A percentile compares a stretch with the other conserved stretches of the same genome.
Conservation (phyloP, 2,113 vertebrate genomes). For the Melanostigma gelatinosum region DNA sequence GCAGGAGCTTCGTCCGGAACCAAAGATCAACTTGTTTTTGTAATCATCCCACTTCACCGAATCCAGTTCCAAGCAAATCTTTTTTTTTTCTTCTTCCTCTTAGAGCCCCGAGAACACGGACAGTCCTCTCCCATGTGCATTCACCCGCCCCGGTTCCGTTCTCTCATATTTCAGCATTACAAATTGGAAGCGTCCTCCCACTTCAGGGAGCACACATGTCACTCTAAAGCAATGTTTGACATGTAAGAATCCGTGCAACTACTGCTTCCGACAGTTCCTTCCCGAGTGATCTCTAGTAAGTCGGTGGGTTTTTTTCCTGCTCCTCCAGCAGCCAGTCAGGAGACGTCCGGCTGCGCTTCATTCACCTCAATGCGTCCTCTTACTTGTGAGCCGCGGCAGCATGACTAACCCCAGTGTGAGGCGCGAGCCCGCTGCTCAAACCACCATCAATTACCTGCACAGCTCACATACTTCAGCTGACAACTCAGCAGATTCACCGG, state of each 20-base stretch:
- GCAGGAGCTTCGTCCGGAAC: slow-evolving; percentile 55
- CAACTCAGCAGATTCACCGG: neutral
- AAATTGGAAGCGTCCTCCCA: slow-evolving; percentile 78
- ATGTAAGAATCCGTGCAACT: slow-evolving; percentile 15
- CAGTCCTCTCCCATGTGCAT: slow-evolving; percentile 79
- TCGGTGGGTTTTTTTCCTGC: neutral
- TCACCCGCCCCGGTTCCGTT: slow-evolving; percentile 79
- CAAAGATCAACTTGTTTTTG: slow-evolving; percentile 67
- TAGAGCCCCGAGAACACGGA: slow-evolving; percentile 68
- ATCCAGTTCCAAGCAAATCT: slow-evolving; percentile 59
- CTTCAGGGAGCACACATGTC: slow-evolving; percentile 64
- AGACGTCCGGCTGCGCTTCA: slow-evolving; percentile 49
- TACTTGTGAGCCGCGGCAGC: slow-evolving; percentile 32
- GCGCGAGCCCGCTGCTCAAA: neutral
- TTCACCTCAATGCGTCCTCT: slow-evolving; percentile 53
- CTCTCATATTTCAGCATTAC: slow-evolving; percentile 84
- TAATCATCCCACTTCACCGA: slow-evolving; percentile 71
- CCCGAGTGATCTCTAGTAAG: slow-evolving; percentile 54
- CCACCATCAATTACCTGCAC: slow-evolving; percentile 27
- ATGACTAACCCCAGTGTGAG: slow-evolving; percentile 31
- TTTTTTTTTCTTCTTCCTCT: slow-evolving; percentile 24
- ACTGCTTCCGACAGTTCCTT: slow-evolving; percentile 27
- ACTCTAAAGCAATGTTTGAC: slow-evolving; percentile 52
- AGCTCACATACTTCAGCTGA: neutral
- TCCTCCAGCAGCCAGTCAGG: slow-evolving; percentile 37